Percentiles rank a stretch among this genome's conserved stretches.
phyloP scores from a whole-genome alignment of 2,797 vertebrate genomes.

The Scleropages formosus region DNA sequence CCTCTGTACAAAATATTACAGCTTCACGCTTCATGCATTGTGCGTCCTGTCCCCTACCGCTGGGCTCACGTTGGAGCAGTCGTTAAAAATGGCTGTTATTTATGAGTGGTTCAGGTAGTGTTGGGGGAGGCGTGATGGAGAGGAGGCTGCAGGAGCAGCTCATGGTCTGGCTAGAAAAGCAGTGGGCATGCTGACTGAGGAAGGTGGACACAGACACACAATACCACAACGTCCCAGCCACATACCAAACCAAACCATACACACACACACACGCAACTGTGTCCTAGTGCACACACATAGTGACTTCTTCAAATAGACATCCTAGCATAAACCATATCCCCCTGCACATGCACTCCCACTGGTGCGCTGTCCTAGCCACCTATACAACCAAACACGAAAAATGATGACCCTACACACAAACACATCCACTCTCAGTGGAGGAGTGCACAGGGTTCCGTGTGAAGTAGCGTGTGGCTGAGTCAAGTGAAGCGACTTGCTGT shows the following conservation, averaged over 20 bases:
- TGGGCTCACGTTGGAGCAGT: background rate
- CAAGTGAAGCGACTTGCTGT: too few species aligned
- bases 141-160: background rate
- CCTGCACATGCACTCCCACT: background rate
- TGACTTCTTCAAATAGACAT: background rate
- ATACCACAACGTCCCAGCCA: background rate
- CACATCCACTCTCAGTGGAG: background rate
- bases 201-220: background rate
- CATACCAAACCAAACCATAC: too few species aligned
- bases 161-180: background rate
- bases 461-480: background rate
- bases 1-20: background rate
- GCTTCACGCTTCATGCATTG: slow-evolving; percentile 7
- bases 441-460: background rate
- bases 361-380: background rate
- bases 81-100: slow-evolving; percentile 16
- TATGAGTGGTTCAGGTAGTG: slow-evolving; percentile 28
- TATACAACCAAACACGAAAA: background rate
- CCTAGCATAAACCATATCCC: too few species aligned
- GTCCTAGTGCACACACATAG: background rate
- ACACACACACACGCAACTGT: background rate
- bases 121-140: slow-evolving; percentile 33
- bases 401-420: background rate
- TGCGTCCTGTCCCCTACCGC: background rate
- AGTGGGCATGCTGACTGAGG: slow-evolving; percentile 25